Evolutionary conservation across 2,888 invertebrate species (phyloP).

Genomic region (Dasypogon diadema): DNA sequence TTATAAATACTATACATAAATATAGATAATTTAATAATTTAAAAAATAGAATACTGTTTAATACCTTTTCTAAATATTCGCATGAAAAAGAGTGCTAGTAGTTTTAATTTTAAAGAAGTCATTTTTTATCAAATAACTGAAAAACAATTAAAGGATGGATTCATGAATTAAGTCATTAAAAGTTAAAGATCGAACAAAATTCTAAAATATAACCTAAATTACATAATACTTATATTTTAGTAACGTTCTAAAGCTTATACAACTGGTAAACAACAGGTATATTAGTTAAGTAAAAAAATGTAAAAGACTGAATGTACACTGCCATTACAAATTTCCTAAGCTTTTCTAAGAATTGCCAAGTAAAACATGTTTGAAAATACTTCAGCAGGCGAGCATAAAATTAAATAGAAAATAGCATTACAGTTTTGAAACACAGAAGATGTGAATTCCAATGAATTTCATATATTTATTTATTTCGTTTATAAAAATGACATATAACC

Average conservation of each 20-base stretch:
- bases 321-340: slow-evolving; percentile 2
- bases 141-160: slow-evolving; percentile 44
- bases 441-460: too few species aligned
- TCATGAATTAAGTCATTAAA: slow-evolving; percentile 36
- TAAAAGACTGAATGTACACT: background rate
- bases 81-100: slow-evolving; percentile 31
- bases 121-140: too few species aligned
- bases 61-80: slow-evolving; percentile 30
- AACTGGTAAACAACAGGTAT: slow-evolving; percentile 48
- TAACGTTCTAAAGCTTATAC: slow-evolving; percentile 45
- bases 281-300: slow-evolving; percentile 39
- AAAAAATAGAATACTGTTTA: slow-evolving; percentile 47
- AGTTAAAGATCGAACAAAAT: slow-evolving; percentile 19
- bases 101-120: too few species aligned
- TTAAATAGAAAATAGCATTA: too few species aligned
- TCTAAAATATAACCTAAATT: slow-evolving; percentile 32
- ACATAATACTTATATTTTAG: slow-evolving; percentile 45
- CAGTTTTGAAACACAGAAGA: too few species aligned
- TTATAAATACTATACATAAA: slow-evolving; percentile 47
- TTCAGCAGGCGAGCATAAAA: too few species aligned
- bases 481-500: too few species aligned
- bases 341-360: slow-evolving; percentile 22
- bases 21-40: slow-evolving; percentile 45
- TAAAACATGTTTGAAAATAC: background rate
- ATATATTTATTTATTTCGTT: too few species aligned